Base-by-base conservation (phyloP, 53 echinoderm and acorn worm genomes). In the Holothuria scabra region DNA sequence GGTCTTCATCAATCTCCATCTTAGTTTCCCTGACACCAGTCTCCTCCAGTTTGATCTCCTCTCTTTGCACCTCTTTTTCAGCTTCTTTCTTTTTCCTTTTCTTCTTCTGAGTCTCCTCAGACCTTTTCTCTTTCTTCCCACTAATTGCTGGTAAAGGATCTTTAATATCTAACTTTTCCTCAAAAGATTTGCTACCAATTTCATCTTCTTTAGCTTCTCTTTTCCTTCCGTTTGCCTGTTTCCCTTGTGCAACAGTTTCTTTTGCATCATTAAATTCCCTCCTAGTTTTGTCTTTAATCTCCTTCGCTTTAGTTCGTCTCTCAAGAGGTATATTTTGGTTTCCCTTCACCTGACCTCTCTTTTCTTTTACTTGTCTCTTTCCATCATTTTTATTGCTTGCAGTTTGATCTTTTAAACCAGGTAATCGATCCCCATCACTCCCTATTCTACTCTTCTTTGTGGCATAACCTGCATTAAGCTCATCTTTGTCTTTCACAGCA, bases 111-210 rank as follows among this genome's bases (percentile, higher is more conserved):
- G 80, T 87, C 26, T 63, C 68, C 18, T 84, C 48, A 59, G 84
- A 60, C 64, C 66, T 85, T 23, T 80, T 80, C 11, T 76, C 67
- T 22, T 90, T 79, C 22, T 83, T 87, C 33, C 80, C 85, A 49
- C 66, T 65, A 28, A 59, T 80, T 22, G 79, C 85, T 4, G 76
- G 79, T 69, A 85, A 85, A 38, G 62, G 60, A 46, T 86, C 86
- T 58, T 76, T 30, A 56, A 46, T n/a, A 25, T 41, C 65, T 74
- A 71, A 13, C 23, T 28, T 46, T 82, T 82, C 22, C 52, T 61
- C 72, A 74, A 74, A 59, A 58, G 69, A 18, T 83, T 74, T 46
- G 82, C 82, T 52, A 70, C 74, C 71, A 33, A n/a, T 29, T 64
- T 64, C 24, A 31, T 21, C 24, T 13, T 21, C 65, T 29, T 64